Evolutionary conservation across 2,797 vertebrate species (phyloP), one percentile per base, ranked within the genome.

Genomic region (Oryzias sinensis): DNA sequence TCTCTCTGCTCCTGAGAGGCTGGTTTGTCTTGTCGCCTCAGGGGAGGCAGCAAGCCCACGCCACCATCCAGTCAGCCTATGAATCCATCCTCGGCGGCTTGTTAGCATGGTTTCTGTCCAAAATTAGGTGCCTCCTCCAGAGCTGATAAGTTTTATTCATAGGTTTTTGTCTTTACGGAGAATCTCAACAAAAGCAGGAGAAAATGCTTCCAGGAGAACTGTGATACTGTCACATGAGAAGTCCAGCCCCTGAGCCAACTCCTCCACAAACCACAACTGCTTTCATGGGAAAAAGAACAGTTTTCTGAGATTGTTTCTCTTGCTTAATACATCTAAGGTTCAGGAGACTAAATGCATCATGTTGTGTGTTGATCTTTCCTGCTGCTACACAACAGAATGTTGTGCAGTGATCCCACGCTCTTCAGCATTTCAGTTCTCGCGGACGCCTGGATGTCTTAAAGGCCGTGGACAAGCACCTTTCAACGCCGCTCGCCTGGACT

Each of bases 121-220:
- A 80, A 80, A 68, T 69, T 57, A 22, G 43, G 24, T 43, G 61
- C 79, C 72, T 82, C 74, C 76, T 76, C 48, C 54, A 5, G 64
- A 67, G 61, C 82, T 70, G 79, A 80, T 79, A 68, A 53, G 68
- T 85, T 76, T 80, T 82, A 82, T 83, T 82, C 81, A 81, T 76
- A 68, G 74, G 27, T 43, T 73, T 67, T 76, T 70, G 74, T 74
- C 70, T 76, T 76, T 70, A 76, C 83, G 83, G 77, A 81, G 70
- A 57, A 44, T 49, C 29, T 49, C 25, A 46, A 85, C 74, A 80
- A 83, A 79, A 16, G 66, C 24, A 43, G 33, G 70, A 44, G 79
- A 79, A 49, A 69, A 68, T 43, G 43, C 77, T 81, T 83, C 60
- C 69, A 73, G 16, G 74, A 81, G 77, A 73, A 72, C 33, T n/a